Evolutionary conservation across 2,113 vertebrate genomes (phyloP), one percentile per base, ranked within the genome.

Genomic region (Austrofundulus limnaeus): DNA sequence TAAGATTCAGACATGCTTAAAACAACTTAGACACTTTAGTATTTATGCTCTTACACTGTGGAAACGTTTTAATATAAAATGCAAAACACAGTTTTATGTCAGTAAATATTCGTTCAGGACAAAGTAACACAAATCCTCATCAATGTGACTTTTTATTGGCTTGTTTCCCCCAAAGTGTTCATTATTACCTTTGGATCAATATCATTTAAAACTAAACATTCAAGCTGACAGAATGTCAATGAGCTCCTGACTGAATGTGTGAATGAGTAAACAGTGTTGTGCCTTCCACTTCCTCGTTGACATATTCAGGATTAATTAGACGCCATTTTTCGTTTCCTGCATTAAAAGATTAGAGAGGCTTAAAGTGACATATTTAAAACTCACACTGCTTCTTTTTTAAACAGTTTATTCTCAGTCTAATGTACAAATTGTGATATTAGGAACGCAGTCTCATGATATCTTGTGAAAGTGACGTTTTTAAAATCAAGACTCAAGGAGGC

Each of bases 121-220:
- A 31, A 53, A 72, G 46, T 16, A 41, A 47, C 34, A 47, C 24
- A 51, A 34, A 37, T 47, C 54, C 25, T 72, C 63, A 50, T 74
- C 81, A 76, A 39, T 62, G 77, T 70, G 75, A 69, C 66, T 80
- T 85, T 75, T 81, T 52, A 75, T 75, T 67, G 63, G 28, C 14
- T 37, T 31, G 53, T 66, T 72, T 67, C 70, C 72, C 31, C 72
- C 53, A 74, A 70, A 54, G 69, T 39, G 69, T 28, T 72, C 76
- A 77, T 82, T 80, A 82, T 76, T 77, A 75, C 66, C 79, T 70
- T 9, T 25, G 47, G 72, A 84, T 86, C 83, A 68, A 88, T 88
- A 85, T 57, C 71, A 75, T 78, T 82, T 76, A 77, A 84, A 87
- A 85, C 85, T 74, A 84, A 83, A 74, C 82, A 78, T 81, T 71